These are phyloP conservation scores for Oscheius sp. DNA, from an alignment of 2,888 invertebrate genomes.

Conservation along the genomic window DNA sequence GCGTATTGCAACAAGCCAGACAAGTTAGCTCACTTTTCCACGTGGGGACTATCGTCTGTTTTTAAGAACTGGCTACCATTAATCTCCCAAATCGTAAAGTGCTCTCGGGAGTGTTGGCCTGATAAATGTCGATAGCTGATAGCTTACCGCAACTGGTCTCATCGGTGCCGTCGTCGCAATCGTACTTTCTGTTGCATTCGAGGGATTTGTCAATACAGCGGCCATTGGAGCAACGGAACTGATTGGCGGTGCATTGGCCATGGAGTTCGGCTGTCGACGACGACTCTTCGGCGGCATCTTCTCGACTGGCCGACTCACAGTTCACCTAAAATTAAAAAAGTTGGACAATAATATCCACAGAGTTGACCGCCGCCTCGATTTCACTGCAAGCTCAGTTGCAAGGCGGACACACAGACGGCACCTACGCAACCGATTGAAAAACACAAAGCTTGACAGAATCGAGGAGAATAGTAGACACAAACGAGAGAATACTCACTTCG, in stretches of 20 bases:
- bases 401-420: neutral
- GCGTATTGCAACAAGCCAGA: too few species aligned
- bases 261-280: neutral
- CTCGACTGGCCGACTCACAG: slow-evolving; percentile 56
- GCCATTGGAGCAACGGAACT: slow-evolving; percentile 53
- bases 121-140: neutral
- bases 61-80: too few species aligned
- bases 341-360: neutral
- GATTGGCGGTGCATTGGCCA: slow-evolving; percentile 28
- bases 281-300: slow-evolving; percentile 36
- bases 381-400: neutral
- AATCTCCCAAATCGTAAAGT: neutral
- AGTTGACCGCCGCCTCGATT: neutral
- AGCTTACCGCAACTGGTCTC: slow-evolving; percentile 87
- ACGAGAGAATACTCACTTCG: slow-evolving; percentile 78
- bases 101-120: neutral
- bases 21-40: neutral
- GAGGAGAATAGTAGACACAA: neutral
- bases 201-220: slow-evolving; percentile 84
- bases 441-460: too few species aligned
- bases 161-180: slow-evolving; percentile 84
- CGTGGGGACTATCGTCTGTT: neutral
- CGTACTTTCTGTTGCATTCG: slow-evolving; percentile 81
- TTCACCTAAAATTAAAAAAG: slow-evolving; percentile 40
- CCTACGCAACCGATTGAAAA: neutral